Base-by-base conservation (phyloP, 2,797 vertebrate species). In the Rhinella marina region DNA sequence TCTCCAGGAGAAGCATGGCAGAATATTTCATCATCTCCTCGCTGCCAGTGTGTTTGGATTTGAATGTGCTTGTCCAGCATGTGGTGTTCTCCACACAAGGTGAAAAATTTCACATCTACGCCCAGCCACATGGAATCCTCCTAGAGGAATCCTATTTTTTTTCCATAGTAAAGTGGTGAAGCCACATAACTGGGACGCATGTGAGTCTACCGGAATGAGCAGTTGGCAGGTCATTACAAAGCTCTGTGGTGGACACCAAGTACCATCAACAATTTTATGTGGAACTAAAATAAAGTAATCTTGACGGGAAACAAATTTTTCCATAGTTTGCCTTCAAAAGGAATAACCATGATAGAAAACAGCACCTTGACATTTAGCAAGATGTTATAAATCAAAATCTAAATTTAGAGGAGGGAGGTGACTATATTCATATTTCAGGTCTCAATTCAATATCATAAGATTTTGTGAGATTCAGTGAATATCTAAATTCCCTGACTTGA, bases 151-250 rank as follows among this genome's bases (percentile, higher is more conserved):
- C 57, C n/a, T 57, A 75, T n/a, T 82, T 87, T 80, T 66, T 27
- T 86, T 72, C 84, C 78, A 81, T 17, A 66, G 76, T 79, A 76
- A 41, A 68, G 84, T 32, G 62, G 84, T 86, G 23, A 86, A 82
- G 62, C 84, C 56, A 72, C 88, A 86, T 86, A 86, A 41, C 52
- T 78, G 8, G 82, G 59, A 75, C 29, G 23, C 73, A 88, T 70
- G 78, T 12, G 64, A 84, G 57, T 41, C 82, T 73, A 68, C 77
- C 83, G 75, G 79, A 86, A 52, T 59, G 41, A 50, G 50, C 21
- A 59, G 41, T 88, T 86, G 88, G 88, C 84, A 82, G 80, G 25
- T 70, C 59, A 7, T 78, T 82, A 27, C n/a, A 82, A 82, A 64
- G 29, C 78, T 59, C 12, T 70, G 80, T 50, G 88, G 88, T 83